Conservation (phyloP, 2,888 invertebrate genomes). For the Elysia crispata region DNA sequence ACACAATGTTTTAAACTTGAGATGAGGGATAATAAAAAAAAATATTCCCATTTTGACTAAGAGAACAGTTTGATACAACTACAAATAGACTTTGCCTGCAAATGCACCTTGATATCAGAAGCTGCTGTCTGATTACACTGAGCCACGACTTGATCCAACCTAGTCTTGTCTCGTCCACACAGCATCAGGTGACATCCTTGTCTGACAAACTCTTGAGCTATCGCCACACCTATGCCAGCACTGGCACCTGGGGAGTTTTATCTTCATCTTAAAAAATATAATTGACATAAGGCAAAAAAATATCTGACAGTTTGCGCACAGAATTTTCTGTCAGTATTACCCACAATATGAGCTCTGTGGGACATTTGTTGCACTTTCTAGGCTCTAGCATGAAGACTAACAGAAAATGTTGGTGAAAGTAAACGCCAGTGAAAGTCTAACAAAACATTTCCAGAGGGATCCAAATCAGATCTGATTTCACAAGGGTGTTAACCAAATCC, state of each 20-base stretch:
- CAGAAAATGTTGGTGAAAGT: too few relatives aligned
- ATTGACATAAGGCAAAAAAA: neutral
- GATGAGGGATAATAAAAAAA: too few relatives aligned
- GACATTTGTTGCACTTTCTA: too few relatives aligned
- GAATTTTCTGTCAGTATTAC: neutral
- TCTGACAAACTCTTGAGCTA: slow-evolving; percentile 64
- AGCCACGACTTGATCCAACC: slow-evolving; percentile 57
- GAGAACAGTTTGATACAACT: too few relatives aligned
- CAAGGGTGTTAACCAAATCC: too few relatives aligned
- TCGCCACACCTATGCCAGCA: slow-evolving; percentile 67
- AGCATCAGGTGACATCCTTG: slow-evolving; percentile 62
- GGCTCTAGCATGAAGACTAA: too few relatives aligned
- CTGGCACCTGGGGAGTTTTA: slow-evolving; percentile 60
- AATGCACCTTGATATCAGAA: slow-evolving; percentile 53
- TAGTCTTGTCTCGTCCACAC: slow-evolving; percentile 60
- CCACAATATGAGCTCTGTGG: neutral
- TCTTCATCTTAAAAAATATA: too few relatives aligned
- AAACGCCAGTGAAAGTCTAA: too few relatives aligned
- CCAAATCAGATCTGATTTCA: too few relatives aligned
- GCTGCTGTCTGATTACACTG: slow-evolving; percentile 53
- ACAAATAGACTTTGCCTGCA: neutral
- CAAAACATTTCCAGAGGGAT: too few relatives aligned
- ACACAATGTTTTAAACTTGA: too few relatives aligned
- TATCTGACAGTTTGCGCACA: neutral
- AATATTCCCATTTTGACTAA: too few relatives aligned